Evolutionary conservation across 2,113 vertebrate genomes (phyloP).

Genomic region (Ahaetulla prasina): DNA sequence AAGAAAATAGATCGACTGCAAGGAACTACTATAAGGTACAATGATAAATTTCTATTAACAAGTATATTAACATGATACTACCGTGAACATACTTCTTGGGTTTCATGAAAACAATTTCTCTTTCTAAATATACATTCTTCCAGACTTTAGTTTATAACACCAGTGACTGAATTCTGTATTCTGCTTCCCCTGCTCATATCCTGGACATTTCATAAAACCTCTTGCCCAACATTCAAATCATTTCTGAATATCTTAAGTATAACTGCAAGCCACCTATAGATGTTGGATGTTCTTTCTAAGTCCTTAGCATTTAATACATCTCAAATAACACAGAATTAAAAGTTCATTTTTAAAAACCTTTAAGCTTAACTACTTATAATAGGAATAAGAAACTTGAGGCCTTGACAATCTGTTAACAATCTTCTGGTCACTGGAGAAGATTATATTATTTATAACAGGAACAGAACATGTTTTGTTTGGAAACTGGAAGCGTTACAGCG

Average conservation of each 20-base stretch:
- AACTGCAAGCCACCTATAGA: neutral
- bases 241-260: neutral
- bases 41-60: no score
- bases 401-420: neutral
- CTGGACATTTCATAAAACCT: neutral
- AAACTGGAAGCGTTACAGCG: no score
- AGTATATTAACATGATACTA: neutral
- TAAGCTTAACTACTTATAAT: neutral
- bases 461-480: neutral
- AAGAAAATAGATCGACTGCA: constrained; percentile 85
- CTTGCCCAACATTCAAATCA: neutral
- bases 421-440: neutral
- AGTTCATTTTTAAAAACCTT: neutral
- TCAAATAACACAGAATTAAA: neutral
- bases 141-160: neutral
- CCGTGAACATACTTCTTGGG: neutral
- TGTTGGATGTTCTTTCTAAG: neutral
- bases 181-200: neutral
- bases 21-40: constrained; percentile 79
- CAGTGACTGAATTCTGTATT: neutral
- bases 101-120: neutral
- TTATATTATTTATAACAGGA: neutral
- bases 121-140: neutral
- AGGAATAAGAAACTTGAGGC: neutral
- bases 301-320: neutral